Conservation (phyloP, 2,888 invertebrate genomes). For the Ichneumoninae sp. region DNA sequence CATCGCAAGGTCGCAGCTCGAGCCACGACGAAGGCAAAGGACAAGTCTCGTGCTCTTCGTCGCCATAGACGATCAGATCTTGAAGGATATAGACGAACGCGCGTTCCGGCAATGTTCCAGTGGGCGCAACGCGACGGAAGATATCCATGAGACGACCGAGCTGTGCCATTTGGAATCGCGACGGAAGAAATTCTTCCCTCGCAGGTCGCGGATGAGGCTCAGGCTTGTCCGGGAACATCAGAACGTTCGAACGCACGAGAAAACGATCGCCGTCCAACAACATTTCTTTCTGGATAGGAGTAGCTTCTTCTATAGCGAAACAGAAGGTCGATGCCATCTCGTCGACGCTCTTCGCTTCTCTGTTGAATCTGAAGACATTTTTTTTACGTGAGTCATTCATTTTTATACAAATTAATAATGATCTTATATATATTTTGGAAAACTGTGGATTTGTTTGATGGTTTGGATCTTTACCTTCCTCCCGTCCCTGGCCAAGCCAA, state of each 20-base stretch:
- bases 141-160: slow-evolving; percentile 77
- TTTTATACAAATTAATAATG: not conserved
- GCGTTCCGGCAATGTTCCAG: slow-evolving; percentile 83
- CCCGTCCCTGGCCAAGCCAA: too few relatives aligned
- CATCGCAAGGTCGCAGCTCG: slow-evolving; percentile 83
- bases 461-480: too few relatives aligned
- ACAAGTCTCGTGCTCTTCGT: slow-evolving; percentile 83
- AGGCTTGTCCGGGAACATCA: slow-evolving; percentile 74
- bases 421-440: too few relatives aligned
- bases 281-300: slow-evolving; percentile 84
- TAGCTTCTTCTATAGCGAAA: slow-evolving; percentile 84
- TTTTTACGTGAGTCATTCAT: not conserved
- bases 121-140: slow-evolving; percentile 82
- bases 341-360: slow-evolving; percentile 82
- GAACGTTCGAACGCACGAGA: slow-evolving; percentile 84
- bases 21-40: slow-evolving; percentile 83
- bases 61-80: slow-evolving; percentile 85
- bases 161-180: slow-evolving; percentile 75
- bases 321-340: slow-evolving; percentile 75
- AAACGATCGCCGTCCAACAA: slow-evolving; percentile 85
- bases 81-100: slow-evolving; percentile 85
- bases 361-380: slow-evolving; percentile 76
- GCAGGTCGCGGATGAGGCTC: slow-evolving; percentile 50
- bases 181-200: slow-evolving; percentile 63
- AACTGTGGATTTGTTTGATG: not conserved